Evolutionary conservation across 1,140 invertebrate species (phyloP).

Genomic region (Drosophila truncata): DNA sequence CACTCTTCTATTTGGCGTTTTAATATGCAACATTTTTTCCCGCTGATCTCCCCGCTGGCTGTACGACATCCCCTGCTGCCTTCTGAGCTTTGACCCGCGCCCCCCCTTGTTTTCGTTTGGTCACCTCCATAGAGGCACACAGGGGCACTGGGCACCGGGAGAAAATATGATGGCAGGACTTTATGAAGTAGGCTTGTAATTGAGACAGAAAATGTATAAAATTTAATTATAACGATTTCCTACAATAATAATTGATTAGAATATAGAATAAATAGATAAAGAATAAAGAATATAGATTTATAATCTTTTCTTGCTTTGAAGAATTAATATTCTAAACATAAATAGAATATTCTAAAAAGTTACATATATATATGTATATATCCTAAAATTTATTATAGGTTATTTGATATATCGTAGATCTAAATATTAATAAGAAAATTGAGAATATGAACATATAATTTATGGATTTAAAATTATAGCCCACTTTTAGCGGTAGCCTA

Average conservation of each 20-base stretch:
- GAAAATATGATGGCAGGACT: too few relatives aligned
- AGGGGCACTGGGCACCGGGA: conserved; percentile 1
- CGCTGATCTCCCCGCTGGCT: conserved; percentile 44
- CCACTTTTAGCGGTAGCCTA: neutral
- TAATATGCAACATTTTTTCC: conserved; percentile 79
- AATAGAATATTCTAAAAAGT: too few relatives aligned
- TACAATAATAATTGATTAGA: neutral
- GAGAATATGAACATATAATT: neutral
- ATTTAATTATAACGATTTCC: neutral
- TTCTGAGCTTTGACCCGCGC: neutral
- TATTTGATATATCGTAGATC: too few relatives aligned
- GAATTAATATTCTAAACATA: too few relatives aligned
- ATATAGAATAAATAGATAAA: too few relatives aligned
- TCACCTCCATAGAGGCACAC: conserved; percentile 59
- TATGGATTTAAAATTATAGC: neutral
- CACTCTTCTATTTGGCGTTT: conserved; percentile 80
- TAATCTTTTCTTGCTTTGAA: neutral
- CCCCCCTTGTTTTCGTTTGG: conserved; percentile 61
- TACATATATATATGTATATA: too few relatives aligned
- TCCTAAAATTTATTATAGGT: too few relatives aligned
- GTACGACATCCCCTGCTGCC: neutral
- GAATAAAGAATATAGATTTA: too few relatives aligned
- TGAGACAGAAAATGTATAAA: neutral
- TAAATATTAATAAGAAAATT: neutral
- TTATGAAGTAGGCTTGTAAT: too few relatives aligned